A percentile compares a stretch with the other conserved stretches of the same genome.
Conservation (phyloP, 2,797 vertebrate genomes). For the Enteromius argenteus region DNA sequence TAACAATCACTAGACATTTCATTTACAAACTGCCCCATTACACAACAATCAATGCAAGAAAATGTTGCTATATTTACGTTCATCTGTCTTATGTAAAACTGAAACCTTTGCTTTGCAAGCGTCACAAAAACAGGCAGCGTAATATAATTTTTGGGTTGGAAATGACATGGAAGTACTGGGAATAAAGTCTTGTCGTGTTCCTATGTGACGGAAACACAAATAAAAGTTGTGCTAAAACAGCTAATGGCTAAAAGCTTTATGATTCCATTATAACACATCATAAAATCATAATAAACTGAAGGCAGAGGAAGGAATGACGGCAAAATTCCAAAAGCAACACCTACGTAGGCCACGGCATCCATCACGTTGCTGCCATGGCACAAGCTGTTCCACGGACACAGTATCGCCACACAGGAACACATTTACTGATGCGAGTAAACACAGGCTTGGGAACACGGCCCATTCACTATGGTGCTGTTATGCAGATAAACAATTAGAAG, state of each 20-base stretch:
- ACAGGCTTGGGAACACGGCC: constrained; percentile 37
- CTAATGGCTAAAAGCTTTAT: constrained; percentile 52
- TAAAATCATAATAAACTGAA: constrained; percentile 39
- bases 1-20: not conserved
- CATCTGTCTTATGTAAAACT: not conserved
- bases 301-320: constrained; percentile 20
- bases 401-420: constrained; percentile 41
- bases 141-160: not conserved
- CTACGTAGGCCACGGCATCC: not conserved
- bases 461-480: constrained; percentile 53
- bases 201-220: not conserved
- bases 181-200: not conserved
- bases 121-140: not conserved
- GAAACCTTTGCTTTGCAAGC: not conserved
- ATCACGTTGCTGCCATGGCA: constrained; percentile 11
- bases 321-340: constrained; percentile 46
- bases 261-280: constrained; percentile 10
- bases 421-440: constrained; percentile 56
- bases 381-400: constrained; percentile 31
- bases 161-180: not conserved
- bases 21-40: not conserved
- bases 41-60: not conserved
- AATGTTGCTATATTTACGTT: not conserved
- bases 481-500: constrained; percentile 66
- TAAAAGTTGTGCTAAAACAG: constrained; percentile 18